Conservation (phyloP, 2,797 vertebrate species). For the Chloroceryle amazona region DNA sequence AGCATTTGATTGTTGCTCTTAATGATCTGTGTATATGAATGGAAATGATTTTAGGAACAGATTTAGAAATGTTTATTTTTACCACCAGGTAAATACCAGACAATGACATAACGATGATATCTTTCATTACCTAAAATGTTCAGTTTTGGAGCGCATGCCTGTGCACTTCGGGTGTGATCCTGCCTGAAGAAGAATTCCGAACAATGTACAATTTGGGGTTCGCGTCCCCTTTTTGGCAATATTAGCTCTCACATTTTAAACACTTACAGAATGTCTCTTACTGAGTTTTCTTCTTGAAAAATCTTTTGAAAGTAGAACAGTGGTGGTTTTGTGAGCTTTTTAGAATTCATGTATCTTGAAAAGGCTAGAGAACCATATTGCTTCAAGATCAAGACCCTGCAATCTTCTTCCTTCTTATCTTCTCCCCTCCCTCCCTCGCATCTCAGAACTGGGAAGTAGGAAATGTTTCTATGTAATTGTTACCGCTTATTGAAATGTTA, state of each 20-base stretch:
- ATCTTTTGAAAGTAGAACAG: rapidly evolving
- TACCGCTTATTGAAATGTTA: not conserved
- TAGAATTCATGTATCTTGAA: not conserved
- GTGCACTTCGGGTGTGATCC: not conserved
- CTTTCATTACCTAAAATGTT: not conserved
- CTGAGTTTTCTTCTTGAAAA: not conserved
- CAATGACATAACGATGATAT: not conserved
- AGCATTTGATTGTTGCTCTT: not conserved
- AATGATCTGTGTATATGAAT: not conserved
- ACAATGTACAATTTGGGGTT: not conserved
- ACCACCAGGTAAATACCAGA: not conserved
- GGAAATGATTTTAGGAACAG: not conserved
- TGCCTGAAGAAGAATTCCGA: not conserved
- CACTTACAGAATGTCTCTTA: not conserved
- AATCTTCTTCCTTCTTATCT: not conserved
- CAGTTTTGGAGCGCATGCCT: not conserved
- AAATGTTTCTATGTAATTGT: not conserved
- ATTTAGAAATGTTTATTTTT: not conserved
- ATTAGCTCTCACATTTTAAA: not conserved
- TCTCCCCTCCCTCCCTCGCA: rapidly evolving
- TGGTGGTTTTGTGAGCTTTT: not conserved
- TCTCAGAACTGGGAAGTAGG: not conserved
- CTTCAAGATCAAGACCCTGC: not conserved
- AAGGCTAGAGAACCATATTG: not conserved
- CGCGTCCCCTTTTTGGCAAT: not conserved